A percentile compares a stretch with the other conserved stretches of the same genome.
Evolutionary conservation across 2,797 vertebrate genomes (phyloP).

Genomic region (Lacerta viridis): DNA sequence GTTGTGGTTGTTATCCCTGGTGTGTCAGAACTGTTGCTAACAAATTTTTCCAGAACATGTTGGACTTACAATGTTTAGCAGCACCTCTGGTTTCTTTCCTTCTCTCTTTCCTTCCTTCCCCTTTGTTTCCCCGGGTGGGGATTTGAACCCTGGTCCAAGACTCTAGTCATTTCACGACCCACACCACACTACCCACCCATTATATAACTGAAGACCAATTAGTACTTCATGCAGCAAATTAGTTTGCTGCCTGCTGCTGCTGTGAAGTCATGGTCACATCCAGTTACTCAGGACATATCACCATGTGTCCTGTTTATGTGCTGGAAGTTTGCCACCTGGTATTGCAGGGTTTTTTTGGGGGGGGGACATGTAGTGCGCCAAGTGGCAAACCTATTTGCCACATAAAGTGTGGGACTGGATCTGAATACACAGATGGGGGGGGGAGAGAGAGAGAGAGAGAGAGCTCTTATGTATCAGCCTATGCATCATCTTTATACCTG

Average conservation of each 20-base stretch:
- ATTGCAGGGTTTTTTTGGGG: background rate
- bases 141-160: too few relatives aligned
- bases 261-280: background rate
- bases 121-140: too few relatives aligned
- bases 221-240: background rate
- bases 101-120: too few relatives aligned
- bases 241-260: background rate
- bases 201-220: background rate
- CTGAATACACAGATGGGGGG: slow-evolving; percentile 39
- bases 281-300: background rate
- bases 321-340: background rate
- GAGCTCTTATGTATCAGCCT: slow-evolving; percentile 46
- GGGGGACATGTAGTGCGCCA: background rate
- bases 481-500: slow-evolving; percentile 60
- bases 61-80: too few relatives aligned
- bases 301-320: background rate
- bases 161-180: too few relatives aligned
- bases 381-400: slow-evolving; percentile 19
- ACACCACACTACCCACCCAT: background rate
- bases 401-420: slow-evolving; percentile 20
- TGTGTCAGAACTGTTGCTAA: too few relatives aligned
- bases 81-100: too few relatives aligned
- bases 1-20: too few relatives aligned
- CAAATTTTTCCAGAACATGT: too few relatives aligned
- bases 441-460: slow-evolving; percentile 62